Evolutionary conservation across 2,888 invertebrate genomes (phyloP), one percentile per base, ranked within the genome.

Genomic region (Ischnus inquisitorius): DNA sequence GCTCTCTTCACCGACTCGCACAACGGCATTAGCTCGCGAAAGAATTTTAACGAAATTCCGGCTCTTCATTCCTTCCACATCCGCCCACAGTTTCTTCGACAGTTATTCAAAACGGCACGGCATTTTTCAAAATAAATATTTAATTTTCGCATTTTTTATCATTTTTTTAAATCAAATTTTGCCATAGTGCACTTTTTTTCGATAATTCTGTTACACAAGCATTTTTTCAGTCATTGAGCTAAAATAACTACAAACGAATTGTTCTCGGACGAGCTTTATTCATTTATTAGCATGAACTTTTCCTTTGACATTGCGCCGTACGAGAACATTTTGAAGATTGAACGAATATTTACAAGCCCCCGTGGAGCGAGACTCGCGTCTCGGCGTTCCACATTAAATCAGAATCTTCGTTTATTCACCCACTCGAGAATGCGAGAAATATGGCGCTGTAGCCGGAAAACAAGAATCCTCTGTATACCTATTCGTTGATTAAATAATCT

Each of bases 401-500:
- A 67, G 12, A 68, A 75, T 75, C 41, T 79, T 94, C 82, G 94
- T 94, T 12, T 94, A 94, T 1, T 94, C 94, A 87, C 92, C 95
- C 79, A 94, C 94, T n/a, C 6, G 94, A 94, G 62, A 62, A 62
- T 62, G 43, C 12, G 12, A 43, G 28, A 28, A 74, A 74, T 62
- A 74, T 62, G 28, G 3, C 10, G 94, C 86, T 94, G 94, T 94
- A 54, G 41, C 5, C 67, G 28, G 85, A 85, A 87, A 34, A 8
- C 83, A 85, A 86, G 87, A 85, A 89, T 87, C 6, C 51, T 39
- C 2, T 54, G 54, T 71, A 71, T 71, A 71, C 43, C 34, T 34
- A 34, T 60, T 6, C 28, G 12, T 28, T 74, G 46, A 46, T 74
- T 62, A 43, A 74, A 74, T 74, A 28, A 74, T 51, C 51, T 46